Percentiles rank a stretch among this genome's conserved stretches.
phyloP scores from a whole-genome alignment of 2,888 invertebrate species.

The Pristionchus fissidentatus region DNA sequence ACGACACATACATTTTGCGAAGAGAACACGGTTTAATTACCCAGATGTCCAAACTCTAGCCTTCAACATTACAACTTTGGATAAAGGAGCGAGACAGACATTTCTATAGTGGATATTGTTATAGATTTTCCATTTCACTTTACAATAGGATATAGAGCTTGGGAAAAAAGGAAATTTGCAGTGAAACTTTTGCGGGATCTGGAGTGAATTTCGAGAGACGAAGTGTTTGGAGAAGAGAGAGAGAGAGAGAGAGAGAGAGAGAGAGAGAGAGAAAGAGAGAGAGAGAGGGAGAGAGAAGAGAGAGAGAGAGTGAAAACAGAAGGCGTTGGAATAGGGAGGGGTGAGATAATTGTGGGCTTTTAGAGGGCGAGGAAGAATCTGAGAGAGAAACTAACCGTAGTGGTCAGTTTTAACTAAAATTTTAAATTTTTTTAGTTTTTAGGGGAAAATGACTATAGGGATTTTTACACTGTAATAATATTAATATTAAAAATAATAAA shows the following conservation, averaged over 20 bases:
- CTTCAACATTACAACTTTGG: no score
- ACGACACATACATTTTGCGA: no score
- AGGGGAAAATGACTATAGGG: no score
- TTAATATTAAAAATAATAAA: no score
- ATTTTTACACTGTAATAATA: no score
- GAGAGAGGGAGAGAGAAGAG: constrained; percentile 14
- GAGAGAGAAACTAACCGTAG: neutral
- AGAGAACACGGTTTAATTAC: no score
- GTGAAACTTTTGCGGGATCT: neutral
- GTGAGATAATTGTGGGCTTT: constrained; percentile 16
- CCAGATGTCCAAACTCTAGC: no score
- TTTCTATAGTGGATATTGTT: no score
- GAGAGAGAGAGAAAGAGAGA: constrained; percentile 22
- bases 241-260: neutral
- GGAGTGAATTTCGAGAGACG: neutral
- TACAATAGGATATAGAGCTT: no score
- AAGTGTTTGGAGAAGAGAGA: neutral
- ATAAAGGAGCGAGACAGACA: no score
- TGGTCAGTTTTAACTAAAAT: neutral
- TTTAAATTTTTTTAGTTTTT: no score
- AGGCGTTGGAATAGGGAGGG: neutral
- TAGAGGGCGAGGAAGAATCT: neutral
- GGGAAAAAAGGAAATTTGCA: neutral
- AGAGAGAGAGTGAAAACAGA: constrained; percentile 41
- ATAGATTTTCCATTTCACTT: no score